Evolutionary conservation across 2,888 invertebrate genomes (phyloP).

Genomic region (Aphidoletes aphidimyza): DNA sequence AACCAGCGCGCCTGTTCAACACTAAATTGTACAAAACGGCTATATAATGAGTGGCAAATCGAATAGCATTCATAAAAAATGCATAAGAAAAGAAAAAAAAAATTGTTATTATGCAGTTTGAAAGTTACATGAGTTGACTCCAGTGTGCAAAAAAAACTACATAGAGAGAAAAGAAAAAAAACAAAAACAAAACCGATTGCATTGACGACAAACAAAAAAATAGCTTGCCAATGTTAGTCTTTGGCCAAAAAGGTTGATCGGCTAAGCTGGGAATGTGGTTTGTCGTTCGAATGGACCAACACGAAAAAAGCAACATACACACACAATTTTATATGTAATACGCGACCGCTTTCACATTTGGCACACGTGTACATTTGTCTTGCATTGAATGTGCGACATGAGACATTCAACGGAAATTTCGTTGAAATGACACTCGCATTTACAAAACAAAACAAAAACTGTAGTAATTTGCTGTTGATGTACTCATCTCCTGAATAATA

Average conservation of each 20-base stretch:
- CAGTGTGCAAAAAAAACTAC: neutral
- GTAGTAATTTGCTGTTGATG: neutral
- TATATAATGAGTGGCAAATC: neutral
- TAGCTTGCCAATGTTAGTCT: too few species aligned
- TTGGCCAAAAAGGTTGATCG: neutral
- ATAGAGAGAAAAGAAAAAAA: neutral
- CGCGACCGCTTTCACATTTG: conserved; percentile 21
- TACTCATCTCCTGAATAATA: neutral
- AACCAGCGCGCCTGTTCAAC: neutral
- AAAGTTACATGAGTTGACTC: conserved; percentile 12
- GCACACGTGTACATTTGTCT: neutral
- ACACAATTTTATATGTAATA: too few species aligned
- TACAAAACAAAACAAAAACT: neutral
- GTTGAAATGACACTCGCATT: neutral
- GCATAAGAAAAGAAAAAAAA: neutral
- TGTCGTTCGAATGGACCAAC: neutral
- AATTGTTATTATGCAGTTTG: neutral
- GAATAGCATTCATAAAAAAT: neutral
- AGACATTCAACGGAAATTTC: neutral
- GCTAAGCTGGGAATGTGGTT: neutral
- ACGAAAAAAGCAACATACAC: too few species aligned
- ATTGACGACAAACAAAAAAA: neutral
- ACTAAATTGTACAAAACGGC: neutral
- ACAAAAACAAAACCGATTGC: neutral
- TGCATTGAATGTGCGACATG: neutral